A percentile compares a stretch with the other conserved stretches of the same genome.
Conservation (phyloP, 2,113 vertebrate genomes). For the Serinus canaria region DNA sequence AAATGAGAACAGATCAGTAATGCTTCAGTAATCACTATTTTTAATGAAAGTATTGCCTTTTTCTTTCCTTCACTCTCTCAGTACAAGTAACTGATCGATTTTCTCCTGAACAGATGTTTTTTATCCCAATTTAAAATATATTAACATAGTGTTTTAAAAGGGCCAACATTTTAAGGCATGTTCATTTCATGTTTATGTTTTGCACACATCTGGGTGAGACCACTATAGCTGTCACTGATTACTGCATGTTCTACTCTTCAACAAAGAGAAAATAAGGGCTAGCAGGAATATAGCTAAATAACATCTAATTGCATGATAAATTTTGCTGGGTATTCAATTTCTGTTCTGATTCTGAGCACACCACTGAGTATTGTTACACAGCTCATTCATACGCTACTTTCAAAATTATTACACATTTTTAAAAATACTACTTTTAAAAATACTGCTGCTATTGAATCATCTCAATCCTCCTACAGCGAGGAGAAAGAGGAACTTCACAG, state of each 20-base stretch:
- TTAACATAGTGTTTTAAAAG: not conserved
- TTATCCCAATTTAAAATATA: not conserved
- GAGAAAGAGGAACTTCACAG: not conserved
- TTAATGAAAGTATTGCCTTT: not conserved
- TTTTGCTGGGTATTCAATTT: not conserved
- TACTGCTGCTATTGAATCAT: not conserved
- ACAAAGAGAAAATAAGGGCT: not conserved
- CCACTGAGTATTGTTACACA: not conserved
- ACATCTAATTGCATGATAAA: not conserved
- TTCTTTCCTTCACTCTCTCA: not conserved
- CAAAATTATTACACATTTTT: not conserved
- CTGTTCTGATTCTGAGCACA: not conserved
- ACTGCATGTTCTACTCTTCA: not conserved
- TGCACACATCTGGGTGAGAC: not conserved
- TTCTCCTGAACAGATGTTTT: not conserved
- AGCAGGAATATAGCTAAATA: not conserved
- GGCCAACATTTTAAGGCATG: not conserved
- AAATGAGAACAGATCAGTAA: not conserved
- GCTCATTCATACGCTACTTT: not conserved
- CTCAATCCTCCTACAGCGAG: not conserved
- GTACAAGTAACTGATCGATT: not conserved
- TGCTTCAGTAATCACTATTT: not conserved
- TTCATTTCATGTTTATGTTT: not conserved
- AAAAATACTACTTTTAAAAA: not conserved
- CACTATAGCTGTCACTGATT: not conserved